Percentiles rank a stretch among this genome's conserved stretches.
phyloP scores from a whole-genome alignment of 2,113 vertebrate genomes.

The Myrmecophaga tridactyla region DNA sequence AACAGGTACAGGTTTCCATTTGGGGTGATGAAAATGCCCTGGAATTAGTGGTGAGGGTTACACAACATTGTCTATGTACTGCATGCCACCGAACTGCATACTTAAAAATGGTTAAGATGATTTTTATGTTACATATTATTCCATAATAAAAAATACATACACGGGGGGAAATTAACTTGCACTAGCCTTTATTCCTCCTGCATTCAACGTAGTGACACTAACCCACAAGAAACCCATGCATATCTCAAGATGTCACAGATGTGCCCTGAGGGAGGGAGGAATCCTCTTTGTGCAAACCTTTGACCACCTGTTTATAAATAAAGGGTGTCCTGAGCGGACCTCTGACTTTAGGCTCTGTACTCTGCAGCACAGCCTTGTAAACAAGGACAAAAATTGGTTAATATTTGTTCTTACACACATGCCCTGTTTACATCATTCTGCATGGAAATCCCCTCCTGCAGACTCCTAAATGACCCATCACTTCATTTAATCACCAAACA shows the following conservation, averaged over 20 bases:
- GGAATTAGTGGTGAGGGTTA: too few species aligned
- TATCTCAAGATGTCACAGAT: background rate
- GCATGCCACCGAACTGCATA: too few species aligned
- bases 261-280: constrained; percentile 13
- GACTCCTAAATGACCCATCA: background rate
- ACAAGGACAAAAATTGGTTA: background rate
- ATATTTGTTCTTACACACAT: background rate
- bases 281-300: background rate
- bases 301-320: background rate
- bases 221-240: constrained; percentile 31
- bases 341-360: background rate
- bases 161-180: background rate
- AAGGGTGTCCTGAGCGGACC: background rate
- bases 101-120: too few species aligned
- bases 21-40: too few species aligned
- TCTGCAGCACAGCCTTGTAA: background rate
- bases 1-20: too few species aligned
- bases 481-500: background rate
- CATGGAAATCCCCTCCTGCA: background rate
- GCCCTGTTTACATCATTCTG: background rate
- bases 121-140: too few species aligned
- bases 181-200: background rate
- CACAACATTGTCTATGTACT: too few species aligned
- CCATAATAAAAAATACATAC: too few species aligned
- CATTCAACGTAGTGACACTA: background rate